Percentiles rank a stretch among this genome's conserved stretches.
phyloP scores from a whole-genome alignment of 1,140 invertebrate genomes.

The Vanessa tameamea region DNA sequence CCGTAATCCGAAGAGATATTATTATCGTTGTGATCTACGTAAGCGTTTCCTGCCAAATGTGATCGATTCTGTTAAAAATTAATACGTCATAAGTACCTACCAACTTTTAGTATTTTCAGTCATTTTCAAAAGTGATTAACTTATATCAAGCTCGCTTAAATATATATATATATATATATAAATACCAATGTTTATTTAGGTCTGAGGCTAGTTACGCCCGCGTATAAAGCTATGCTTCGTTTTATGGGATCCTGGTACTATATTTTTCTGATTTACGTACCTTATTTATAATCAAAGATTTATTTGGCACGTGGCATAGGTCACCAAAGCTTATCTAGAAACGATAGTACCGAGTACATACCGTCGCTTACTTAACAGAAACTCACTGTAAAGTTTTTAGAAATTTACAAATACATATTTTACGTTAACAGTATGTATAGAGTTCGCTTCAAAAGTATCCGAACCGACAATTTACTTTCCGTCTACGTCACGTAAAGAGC shows the following conservation, averaged over 20 bases:
- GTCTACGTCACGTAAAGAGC: no score
- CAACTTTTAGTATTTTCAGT: neutral
- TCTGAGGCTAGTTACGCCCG: constrained; percentile 13
- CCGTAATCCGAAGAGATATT: no score
- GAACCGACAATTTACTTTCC: no score
- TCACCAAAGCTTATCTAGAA: no score
- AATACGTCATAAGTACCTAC: neutral
- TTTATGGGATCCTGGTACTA: constrained; percentile 2
- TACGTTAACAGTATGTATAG: no score
- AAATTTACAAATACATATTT: no score
- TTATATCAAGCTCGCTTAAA: neutral
- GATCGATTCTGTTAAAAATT: neutral
- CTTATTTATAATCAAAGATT: neutral
- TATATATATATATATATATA: constrained; percentile 15
- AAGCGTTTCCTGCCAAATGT: neutral
- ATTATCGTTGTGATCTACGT: no score
- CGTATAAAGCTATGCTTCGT: constrained; percentile 13
- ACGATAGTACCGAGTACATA: no score
- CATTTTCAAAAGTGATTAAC: constrained; percentile 14
- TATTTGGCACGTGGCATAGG: no score
- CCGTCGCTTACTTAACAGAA: no score
- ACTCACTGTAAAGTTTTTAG: no score
- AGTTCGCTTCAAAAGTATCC: no score
- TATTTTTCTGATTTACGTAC: neutral
- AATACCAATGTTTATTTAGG: constrained; percentile 25